Conservation (phyloP, 2,113 vertebrate species). For the Arenaria interpres region DNA sequence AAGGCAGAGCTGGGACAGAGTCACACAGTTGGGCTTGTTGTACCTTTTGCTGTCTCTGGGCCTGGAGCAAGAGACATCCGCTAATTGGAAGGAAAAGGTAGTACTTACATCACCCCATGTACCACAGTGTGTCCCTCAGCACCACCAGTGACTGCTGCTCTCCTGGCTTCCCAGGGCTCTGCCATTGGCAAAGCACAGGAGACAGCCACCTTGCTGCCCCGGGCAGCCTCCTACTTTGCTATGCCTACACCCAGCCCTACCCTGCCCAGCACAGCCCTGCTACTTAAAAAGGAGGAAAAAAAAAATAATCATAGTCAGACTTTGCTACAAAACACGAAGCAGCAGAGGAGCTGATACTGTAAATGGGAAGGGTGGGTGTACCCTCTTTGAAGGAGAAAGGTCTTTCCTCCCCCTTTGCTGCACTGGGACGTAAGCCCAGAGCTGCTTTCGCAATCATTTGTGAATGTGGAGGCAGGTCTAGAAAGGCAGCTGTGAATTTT, state of each 20-base stretch:
- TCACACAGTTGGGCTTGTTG: neutral
- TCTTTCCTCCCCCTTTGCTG: conserved; percentile 1
- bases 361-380: conserved; percentile 7
- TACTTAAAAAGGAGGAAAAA: neutral
- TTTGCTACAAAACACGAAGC: neutral
- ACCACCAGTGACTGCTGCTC: neutral
- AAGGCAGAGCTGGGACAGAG: neutral
- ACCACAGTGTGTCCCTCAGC: neutral
- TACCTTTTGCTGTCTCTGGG: neutral
- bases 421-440: neutral
- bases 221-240: neutral
- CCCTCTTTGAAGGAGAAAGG: neutral
- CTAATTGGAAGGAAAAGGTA: neutral
- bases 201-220: neutral
- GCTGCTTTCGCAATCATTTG: neutral
- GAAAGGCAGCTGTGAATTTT: conserved; percentile 9
- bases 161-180: neutral
- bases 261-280: neutral
- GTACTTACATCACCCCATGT: neutral
- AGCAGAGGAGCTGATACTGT: neutral
- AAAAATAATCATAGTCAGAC: neutral
- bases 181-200: neutral
- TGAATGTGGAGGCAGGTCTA: conserved; percentile 15
- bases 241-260: neutral
- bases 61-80: neutral